Conservation (phyloP, 1,140 invertebrate species). For the Diorhabda sublineata region DNA sequence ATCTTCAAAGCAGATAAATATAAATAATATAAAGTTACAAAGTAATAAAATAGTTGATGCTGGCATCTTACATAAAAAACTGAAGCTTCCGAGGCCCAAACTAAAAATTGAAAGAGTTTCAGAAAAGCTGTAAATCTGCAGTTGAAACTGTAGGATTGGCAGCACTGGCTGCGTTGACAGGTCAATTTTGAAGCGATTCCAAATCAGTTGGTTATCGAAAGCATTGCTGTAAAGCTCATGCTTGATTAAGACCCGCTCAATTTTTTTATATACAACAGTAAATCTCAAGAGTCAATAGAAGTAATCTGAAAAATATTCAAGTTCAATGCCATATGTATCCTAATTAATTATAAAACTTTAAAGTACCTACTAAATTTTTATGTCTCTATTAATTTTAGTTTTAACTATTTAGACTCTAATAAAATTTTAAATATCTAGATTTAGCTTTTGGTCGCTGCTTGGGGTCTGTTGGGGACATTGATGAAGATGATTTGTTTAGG, state of each 20-base stretch:
- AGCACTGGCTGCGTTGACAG: background rate
- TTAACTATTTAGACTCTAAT: background rate
- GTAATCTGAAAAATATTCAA: too few species aligned
- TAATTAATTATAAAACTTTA: too few species aligned
- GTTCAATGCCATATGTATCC: too few species aligned
- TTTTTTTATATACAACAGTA: too few species aligned
- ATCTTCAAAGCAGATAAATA: too few species aligned
- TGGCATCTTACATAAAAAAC: constrained; percentile 11
- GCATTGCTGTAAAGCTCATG: too few species aligned
- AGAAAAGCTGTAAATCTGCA: constrained; percentile 8
- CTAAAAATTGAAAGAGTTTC: constrained; percentile 12
- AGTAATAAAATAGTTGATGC: constrained; percentile 9
- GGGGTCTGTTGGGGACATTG: constrained; percentile 56
- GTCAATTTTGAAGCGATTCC: too few species aligned
- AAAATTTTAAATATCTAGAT: constrained; percentile 56
- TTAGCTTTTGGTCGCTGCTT: constrained; percentile 79
- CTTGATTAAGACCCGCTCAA: too few species aligned
- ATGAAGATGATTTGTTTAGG: constrained; percentile 59
- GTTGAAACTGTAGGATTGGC: constrained; percentile 14
- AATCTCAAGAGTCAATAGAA: too few species aligned
- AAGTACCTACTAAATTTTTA: background rate
- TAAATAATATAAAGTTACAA: background rate
- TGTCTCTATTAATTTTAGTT: too few species aligned
- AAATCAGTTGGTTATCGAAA: too few species aligned
- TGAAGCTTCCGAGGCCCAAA: constrained; percentile 7